These are phyloP conservation scores for Aurelia sp. DNA, from an alignment of 30 jellyfish, hydroid and myxozoan species.

Conservation along the genomic window DNA sequence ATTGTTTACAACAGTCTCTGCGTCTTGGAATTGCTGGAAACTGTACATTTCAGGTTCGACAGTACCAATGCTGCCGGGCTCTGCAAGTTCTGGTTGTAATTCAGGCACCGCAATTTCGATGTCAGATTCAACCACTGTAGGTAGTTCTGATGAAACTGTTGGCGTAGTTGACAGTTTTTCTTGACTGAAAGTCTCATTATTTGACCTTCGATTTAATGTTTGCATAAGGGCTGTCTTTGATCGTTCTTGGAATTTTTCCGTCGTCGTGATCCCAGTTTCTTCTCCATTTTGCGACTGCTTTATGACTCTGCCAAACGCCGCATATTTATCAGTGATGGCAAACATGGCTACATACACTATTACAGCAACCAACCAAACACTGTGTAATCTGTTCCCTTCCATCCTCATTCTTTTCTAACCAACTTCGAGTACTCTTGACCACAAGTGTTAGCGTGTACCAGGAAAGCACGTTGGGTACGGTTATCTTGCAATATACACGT, in stretches of 20 bases:
- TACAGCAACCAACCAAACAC: constrained; percentile 34
- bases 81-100: neutral
- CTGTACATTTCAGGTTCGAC: neutral
- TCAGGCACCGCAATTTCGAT: too few species aligned
- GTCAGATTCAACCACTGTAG: neutral
- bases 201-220: neutral
- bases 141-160: too few species aligned
- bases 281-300: neutral
- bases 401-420: constrained; percentile 72
- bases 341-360: constrained; percentile 19
- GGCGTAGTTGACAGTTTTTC: neutral
- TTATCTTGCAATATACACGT: too few species aligned
- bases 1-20: neutral
- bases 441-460: constrained; percentile 55
- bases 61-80: neutral
- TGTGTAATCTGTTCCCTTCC: constrained; percentile 64
- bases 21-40: neutral
- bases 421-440: constrained; percentile 72
- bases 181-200: constrained; percentile 1
- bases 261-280: neutral
- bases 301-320: constrained; percentile 15
- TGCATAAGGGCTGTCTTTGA: neutral
- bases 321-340: neutral
- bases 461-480: neutral
- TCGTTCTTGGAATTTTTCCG: neutral